Percentiles rank a stretch among this genome's conserved stretches.
Evolutionary conservation across 2,888 invertebrate species (phyloP).

Genomic region (Leptura quadrifasciata): DNA sequence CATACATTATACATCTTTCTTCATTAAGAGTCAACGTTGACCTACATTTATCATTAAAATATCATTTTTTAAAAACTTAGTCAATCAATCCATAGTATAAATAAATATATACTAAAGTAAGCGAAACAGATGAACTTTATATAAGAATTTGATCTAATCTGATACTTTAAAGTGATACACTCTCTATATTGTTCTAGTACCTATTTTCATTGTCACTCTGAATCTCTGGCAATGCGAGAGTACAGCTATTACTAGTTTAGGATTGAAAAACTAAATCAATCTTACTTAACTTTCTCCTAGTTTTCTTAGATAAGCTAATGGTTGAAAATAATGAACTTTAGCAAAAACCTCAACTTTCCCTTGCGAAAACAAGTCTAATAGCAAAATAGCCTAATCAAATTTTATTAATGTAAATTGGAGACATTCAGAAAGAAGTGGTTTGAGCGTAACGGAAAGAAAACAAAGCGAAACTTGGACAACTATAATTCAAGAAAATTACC

Average conservation of each 20-base stretch:
- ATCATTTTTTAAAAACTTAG: no score
- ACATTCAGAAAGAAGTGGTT: constrained; percentile 43
- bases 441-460: constrained; percentile 44
- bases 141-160: no score
- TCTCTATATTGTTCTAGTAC: no score
- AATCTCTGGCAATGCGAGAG: background rate
- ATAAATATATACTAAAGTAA: no score
- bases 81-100: no score
- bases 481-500: constrained; percentile 69
- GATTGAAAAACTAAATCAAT: background rate
- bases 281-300: background rate
- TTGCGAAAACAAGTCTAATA: constrained; percentile 21
- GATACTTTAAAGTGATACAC: no score
- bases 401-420: constrained; percentile 47
- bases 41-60: no score
- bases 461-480: constrained; percentile 61
- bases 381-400: constrained; percentile 31
- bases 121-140: no score
- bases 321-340: background rate
- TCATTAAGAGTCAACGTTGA: no score
- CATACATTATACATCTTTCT: no score
- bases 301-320: background rate
- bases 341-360: background rate
- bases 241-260: background rate
- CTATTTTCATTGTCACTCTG: no score